Conservation (phyloP, 1,140 invertebrate species). For the Drosophila bifasciata region DNA sequence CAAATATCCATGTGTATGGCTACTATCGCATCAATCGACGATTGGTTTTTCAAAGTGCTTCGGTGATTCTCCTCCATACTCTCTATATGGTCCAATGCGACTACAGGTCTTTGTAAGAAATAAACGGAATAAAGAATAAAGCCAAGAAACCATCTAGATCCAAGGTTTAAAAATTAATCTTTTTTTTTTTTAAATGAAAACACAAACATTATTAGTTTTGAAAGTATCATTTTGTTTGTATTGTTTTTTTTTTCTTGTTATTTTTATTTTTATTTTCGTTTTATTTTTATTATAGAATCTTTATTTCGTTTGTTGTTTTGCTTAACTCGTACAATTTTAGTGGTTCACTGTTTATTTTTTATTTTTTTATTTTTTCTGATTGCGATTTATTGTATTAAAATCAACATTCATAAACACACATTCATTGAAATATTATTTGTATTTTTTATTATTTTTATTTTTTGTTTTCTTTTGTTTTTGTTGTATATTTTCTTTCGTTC, state of each 20-base stretch:
- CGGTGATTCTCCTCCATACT: constrained; percentile 22
- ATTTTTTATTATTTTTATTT: constrained; percentile 45
- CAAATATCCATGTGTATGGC: constrained; percentile 25
- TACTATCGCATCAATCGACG: constrained; percentile 26
- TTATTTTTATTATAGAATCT: constrained; percentile 73
- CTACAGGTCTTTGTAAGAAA: constrained; percentile 22
- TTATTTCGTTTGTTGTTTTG: constrained; percentile 60
- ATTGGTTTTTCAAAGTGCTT: constrained; percentile 10
- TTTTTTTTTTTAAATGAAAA: constrained; percentile 7
- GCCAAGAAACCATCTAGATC: too few relatives aligned
- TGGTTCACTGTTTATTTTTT: constrained; percentile 47
- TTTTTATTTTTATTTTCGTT: constrained; percentile 54
- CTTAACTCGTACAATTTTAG: constrained; percentile 66
- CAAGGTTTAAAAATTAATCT: too few relatives aligned
- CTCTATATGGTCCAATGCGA: constrained; percentile 53
- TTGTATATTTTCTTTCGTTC: constrained; percentile 38
- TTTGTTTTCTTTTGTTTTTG: constrained; percentile 19
- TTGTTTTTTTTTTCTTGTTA: constrained; percentile 36
- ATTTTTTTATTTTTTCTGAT: constrained; percentile 48
- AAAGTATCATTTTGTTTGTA: constrained; percentile 68
- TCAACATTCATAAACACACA: constrained; percentile 74
- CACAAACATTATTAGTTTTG: constrained; percentile 40
- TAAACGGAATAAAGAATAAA: neutral
- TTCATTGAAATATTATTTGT: constrained; percentile 75
- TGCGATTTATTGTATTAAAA: constrained; percentile 72